Percentiles rank a stretch among this genome's conserved stretches.
phyloP scores from a whole-genome alignment of 2,888 invertebrate species.

The Lasioglossum villosulum region DNA sequence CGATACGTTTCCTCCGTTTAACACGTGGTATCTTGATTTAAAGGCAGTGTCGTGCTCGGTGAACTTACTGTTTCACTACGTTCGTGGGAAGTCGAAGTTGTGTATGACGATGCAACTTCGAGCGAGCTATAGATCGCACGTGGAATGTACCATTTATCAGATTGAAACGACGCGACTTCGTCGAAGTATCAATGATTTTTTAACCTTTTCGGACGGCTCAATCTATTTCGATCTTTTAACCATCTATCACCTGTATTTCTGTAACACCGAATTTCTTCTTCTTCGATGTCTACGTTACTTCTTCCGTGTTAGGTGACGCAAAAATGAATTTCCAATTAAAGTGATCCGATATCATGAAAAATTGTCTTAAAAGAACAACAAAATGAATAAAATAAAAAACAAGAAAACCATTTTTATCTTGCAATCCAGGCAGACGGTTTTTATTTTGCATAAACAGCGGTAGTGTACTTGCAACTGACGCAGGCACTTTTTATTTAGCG shows the following conservation, averaged over 20 bases:
- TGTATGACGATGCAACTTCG: background rate
- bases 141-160: background rate
- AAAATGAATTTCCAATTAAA: too few species aligned
- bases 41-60: slow-evolving; percentile 5
- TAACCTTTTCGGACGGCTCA: background rate
- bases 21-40: slow-evolving; percentile 7
- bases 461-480: too few species aligned
- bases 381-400: too few species aligned
- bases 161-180: background rate
- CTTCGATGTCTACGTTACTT: too few species aligned
- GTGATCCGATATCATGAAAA: too few species aligned
- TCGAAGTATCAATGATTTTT: background rate
- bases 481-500: too few species aligned
- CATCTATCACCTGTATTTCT: background rate
- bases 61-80: background rate
- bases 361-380: too few species aligned
- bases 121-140: background rate
- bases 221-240: background rate
- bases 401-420: too few species aligned
- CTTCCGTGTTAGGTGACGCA: too few species aligned
- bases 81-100: slow-evolving; percentile 12
- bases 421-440: too few species aligned
- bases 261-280: background rate
- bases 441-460: too few species aligned
- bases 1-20: slow-evolving; percentile 3